Percentiles rank a stretch among this genome's conserved stretches.
phyloP scores from a whole-genome alignment of 2,888 invertebrate species.

The Heliconius cydno region DNA sequence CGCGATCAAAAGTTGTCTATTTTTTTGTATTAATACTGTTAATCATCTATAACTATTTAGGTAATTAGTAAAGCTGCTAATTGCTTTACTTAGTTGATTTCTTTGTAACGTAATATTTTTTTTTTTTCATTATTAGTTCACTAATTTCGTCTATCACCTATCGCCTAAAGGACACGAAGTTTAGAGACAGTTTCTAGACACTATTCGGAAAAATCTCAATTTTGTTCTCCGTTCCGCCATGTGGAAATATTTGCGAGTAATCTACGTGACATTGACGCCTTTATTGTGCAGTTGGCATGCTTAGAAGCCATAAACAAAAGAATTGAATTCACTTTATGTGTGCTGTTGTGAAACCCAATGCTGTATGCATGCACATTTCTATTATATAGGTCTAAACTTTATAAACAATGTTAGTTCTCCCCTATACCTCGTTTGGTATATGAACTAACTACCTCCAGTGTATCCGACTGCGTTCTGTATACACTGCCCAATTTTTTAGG shows the following conservation, averaged over 20 bases:
- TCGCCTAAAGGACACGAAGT: too few relatives aligned
- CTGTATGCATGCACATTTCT: not conserved
- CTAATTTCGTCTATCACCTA: not conserved
- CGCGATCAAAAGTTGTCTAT: not conserved
- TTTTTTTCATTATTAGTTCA: not conserved
- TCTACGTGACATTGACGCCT: constrained; percentile 8
- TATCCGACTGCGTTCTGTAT: too few relatives aligned
- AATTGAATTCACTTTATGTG: constrained; percentile 3
- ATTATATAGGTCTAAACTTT: constrained; percentile 1
- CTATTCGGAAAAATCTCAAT: not conserved
- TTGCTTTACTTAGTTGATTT: not conserved
- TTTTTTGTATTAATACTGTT: not conserved
- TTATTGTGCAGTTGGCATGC: constrained; percentile 19
- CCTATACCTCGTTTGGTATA: not conserved
- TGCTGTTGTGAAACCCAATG: constrained; percentile 11
- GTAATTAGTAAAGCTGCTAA: not conserved
- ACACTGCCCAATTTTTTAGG: too few relatives aligned
- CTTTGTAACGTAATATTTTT: not conserved
- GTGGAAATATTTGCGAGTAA: not conserved
- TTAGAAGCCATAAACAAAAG: constrained; percentile 19
- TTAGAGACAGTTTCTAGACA: not conserved
- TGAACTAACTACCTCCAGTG: not conserved
- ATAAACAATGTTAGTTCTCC: not conserved
- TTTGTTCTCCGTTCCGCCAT: not conserved
- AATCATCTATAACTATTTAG: not conserved